phyloP scores from a whole-genome alignment of 2,797 vertebrate genomes.

The Gephyroberyx darwinii region DNA sequence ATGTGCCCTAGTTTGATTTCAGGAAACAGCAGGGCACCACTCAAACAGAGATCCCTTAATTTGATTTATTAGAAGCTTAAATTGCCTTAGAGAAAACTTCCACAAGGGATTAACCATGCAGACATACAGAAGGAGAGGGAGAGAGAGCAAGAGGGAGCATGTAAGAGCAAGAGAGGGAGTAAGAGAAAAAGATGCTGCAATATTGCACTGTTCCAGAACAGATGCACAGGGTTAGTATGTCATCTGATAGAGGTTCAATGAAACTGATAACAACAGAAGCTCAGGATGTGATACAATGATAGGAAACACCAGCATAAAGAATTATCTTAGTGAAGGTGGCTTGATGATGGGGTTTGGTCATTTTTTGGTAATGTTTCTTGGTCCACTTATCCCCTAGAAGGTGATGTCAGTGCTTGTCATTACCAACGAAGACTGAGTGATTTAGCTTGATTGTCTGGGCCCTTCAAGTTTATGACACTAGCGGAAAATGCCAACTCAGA shows the following conservation, averaged over 20 bases:
- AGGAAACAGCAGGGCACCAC: conserved; percentile 29
- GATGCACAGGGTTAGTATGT: not conserved
- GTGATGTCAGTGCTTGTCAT: not conserved
- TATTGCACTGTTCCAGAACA: not conserved
- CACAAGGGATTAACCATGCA: conserved; percentile 24
- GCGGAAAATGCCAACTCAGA: not conserved
- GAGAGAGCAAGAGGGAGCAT: not conserved
- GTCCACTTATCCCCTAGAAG: not conserved
- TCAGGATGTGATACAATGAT: too few species aligned
- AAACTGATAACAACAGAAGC: too few species aligned
- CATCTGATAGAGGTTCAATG: too few species aligned
- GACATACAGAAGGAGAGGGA: not conserved
- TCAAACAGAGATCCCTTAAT: conserved; percentile 64
- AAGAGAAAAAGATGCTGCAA: not conserved
- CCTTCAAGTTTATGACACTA: not conserved
- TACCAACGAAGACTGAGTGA: not conserved
- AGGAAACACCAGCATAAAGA: too few species aligned
- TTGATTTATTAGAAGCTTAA: conserved; percentile 63
- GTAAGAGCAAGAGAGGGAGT: not conserved
- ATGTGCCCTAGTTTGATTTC: conserved; percentile 9
- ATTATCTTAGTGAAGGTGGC: not conserved
- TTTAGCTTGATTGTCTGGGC: not conserved
- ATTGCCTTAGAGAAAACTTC: conserved; percentile 46
- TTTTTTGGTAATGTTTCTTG: too few species aligned
- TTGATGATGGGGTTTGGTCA: not conserved